Base-by-base conservation (phyloP, 2,113 vertebrate species). In the Lepus europaeus region DNA sequence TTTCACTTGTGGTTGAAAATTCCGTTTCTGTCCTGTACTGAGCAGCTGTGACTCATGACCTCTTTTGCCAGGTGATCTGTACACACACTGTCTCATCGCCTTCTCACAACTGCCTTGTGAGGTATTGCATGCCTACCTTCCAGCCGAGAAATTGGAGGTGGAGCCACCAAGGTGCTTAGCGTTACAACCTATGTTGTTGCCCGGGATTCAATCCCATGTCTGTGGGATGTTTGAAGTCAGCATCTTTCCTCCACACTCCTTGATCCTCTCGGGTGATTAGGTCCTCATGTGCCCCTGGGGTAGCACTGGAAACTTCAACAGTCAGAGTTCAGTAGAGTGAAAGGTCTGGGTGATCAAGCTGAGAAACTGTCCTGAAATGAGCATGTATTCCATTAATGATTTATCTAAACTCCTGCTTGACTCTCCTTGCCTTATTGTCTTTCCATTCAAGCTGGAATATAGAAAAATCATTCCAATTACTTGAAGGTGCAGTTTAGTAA, bases 401-500 rank as follows among this genome's bases (percentile, higher is more conserved):
- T 72, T 93, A 70, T 39, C 45, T 66, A 70, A 93, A 87, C 7
- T 63, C 72, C 31, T 45, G 39, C 20, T 19, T 51, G 33, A 10
- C 39, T 61, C 90, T 16, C 14, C 72, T 81, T 51, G 76, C 14
- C 19, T 93, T 36, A 33, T 27, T 45, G 49, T 68, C 45, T 86
- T 82, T 79, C 8, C 5, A n/a, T 33, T 66, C 27, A 81, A 53
- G 29, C 0, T 49, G 45, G 61, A 64, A 73, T n/a, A 81, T 3
- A 81, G 53, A 91, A 82, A 83, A 83, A 70, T 39, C 14, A 84
- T 90, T 85, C 59, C 10, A n/a, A 36, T 69, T 53, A 72, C 27
- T 23, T 82, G n/a, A 59, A 66, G 49, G 17, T 59, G 64, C 87
- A 33, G 3, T 19, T 33, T 64, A 63, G 49, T 53, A 7, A 39